Percentiles rank a stretch among this genome's conserved stretches.
Evolutionary conservation across 2,113 vertebrate species (phyloP).

Genomic region (Gavialis gangeticus): DNA sequence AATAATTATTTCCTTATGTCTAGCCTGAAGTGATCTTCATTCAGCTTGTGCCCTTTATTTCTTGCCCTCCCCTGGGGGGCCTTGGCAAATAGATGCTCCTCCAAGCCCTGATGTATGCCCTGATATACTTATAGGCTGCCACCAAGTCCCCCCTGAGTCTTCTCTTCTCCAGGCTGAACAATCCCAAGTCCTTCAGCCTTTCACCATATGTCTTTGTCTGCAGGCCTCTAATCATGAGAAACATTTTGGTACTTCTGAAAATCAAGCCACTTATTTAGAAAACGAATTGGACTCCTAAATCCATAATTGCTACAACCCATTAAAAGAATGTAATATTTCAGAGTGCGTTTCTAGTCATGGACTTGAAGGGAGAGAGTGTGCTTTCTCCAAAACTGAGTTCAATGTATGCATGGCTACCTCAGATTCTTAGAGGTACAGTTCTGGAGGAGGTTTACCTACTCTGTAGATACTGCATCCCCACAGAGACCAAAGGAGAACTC

Average conservation of each 20-base stretch:
- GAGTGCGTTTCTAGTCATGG: not conserved
- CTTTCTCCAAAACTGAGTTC: not conserved
- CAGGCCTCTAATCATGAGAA: too few relatives aligned
- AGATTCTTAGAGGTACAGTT: not conserved
- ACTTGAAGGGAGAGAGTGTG: rapidly evolving
- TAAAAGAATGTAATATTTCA: not conserved
- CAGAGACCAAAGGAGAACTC: not conserved
- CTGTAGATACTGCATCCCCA: not conserved
- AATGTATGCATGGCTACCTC: not conserved
- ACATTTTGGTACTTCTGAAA: not conserved
- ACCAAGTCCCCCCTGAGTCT: too few relatives aligned
- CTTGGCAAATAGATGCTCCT: too few relatives aligned
- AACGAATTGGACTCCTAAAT: not conserved
- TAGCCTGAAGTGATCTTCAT: too few relatives aligned
- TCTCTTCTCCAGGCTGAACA: too few relatives aligned
- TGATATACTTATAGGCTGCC: too few relatives aligned
- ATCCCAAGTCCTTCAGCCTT: too few relatives aligned
- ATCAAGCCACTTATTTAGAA: not conserved
- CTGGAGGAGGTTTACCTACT: not conserved
- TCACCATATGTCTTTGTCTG: too few relatives aligned
- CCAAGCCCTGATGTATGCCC: too few relatives aligned
- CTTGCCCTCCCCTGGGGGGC: too few relatives aligned
- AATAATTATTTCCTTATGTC: too few relatives aligned
- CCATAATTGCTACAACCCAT: not conserved
- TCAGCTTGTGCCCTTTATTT: too few relatives aligned